Percentiles rank a stretch among this genome's conserved stretches.
These are phyloP conservation scores for Olivierus martensii DNA, from an alignment of 1,140 invertebrate species.

Conservation along the genomic window DNA sequence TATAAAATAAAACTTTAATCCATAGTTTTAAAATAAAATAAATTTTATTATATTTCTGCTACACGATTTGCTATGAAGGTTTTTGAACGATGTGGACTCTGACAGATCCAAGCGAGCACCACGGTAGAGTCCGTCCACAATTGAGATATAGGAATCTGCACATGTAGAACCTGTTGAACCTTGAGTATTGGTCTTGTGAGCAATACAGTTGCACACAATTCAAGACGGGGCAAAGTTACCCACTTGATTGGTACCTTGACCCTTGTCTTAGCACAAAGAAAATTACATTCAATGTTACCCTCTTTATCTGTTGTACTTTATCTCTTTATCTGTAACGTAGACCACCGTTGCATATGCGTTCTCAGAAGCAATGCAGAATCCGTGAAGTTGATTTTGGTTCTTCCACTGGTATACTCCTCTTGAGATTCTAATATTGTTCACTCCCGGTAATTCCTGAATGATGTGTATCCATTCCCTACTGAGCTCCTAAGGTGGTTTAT, in stretches of 20 bases:
- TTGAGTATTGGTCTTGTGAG: constrained; percentile 2
- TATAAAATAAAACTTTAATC: too few species aligned
- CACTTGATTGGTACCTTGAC: constrained; percentile 10
- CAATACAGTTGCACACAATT: constrained; percentile 1
- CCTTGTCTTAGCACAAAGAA: constrained; percentile 3
- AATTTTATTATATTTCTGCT: too few species aligned
- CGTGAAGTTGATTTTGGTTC: constrained; percentile 1
- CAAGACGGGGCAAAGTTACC: constrained; percentile 2
- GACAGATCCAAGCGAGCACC: too few species aligned
- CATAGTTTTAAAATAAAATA: too few species aligned
- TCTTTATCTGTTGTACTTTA: not conserved
- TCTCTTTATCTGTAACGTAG: constrained; percentile 1
- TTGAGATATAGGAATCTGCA: too few species aligned
- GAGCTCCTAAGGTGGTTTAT: constrained; percentile 3
- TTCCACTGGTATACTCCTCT: not conserved
- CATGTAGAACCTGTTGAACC: too few species aligned
- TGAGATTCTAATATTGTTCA: not conserved
- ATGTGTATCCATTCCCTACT: constrained; percentile 7
- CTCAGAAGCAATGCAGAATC: constrained; percentile 12
- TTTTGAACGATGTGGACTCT: too few species aligned
- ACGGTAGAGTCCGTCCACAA: too few species aligned
- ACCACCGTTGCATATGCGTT: constrained; percentile 13
- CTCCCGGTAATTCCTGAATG: not conserved
- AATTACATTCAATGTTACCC: not conserved
- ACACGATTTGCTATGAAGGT: too few species aligned